A percentile compares a stretch with the other conserved stretches of the same genome.
These are phyloP conservation scores for Sandelia bainsii DNA, from an alignment of 2,797 vertebrate genomes.

Conservation along the genomic window DNA sequence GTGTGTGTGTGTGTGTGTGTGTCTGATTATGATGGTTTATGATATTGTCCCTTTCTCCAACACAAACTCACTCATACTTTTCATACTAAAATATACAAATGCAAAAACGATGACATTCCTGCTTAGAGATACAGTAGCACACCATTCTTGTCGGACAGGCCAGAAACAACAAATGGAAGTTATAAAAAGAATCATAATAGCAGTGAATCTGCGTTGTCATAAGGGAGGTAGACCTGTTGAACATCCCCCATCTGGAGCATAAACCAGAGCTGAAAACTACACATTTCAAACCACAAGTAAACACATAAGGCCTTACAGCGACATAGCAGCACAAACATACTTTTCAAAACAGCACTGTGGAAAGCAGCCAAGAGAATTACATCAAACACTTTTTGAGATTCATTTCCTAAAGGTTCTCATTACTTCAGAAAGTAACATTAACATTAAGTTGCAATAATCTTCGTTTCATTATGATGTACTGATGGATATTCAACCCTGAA, in stretches of 20 bases:
- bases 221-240: conserved; percentile 51
- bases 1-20: not conserved
- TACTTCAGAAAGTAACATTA: conserved; percentile 19
- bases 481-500: conserved; percentile 8
- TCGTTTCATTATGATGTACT: conserved; percentile 5
- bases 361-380: conserved; percentile 36
- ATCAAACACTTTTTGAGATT: conserved; percentile 20
- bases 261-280: conserved; percentile 44
- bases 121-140: conserved; percentile 24
- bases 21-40: no score
- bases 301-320: conserved; percentile 51
- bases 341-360: conserved; percentile 29
- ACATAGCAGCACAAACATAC: conserved; percentile 54
- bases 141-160: conserved; percentile 28
- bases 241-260: conserved; percentile 40
- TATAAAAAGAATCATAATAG: conserved; percentile 51
- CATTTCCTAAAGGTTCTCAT: conserved; percentile 26
- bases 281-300: conserved; percentile 49
- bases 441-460: conserved; percentile 2
- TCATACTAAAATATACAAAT: conserved; percentile 39
- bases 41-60: not conserved
- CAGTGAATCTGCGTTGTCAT: conserved; percentile 47
- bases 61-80: conserved; percentile 22
- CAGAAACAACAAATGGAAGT: conserved; percentile 35
- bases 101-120: conserved; percentile 35